A percentile compares a stretch with the other conserved stretches of the same genome.
Conservation (phyloP, 2,888 invertebrate species). For the Rhagium mordax region DNA sequence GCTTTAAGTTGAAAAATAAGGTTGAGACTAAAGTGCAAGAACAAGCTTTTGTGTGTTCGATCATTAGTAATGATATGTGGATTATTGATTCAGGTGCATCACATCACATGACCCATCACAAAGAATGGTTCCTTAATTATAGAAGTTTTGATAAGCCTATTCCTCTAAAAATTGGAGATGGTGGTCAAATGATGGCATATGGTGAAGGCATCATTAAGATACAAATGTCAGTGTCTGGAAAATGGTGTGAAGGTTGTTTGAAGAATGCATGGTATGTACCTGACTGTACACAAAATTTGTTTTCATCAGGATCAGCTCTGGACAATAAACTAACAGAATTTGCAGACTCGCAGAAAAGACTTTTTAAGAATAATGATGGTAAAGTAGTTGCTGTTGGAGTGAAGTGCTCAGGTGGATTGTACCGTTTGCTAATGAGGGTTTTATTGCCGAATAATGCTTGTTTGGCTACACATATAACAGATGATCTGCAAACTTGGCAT, state of each 20-base stretch:
- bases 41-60: neutral
- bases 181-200: slow-evolving; percentile 18
- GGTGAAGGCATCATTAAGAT: slow-evolving; percentile 23
- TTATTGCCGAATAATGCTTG: too few species aligned
- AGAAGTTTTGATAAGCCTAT: neutral
- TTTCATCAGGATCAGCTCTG: slow-evolving; percentile 5
- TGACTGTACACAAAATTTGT: slow-evolving; percentile 11
- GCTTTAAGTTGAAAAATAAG: neutral
- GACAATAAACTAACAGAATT: slow-evolving; percentile 10
- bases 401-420: neutral
- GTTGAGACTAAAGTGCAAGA: neutral
- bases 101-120: slow-evolving; percentile 22
- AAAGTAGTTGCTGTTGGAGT: too few species aligned
- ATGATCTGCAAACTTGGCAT: too few species aligned
- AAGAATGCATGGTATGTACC: slow-evolving; percentile 21
- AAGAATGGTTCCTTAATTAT: slow-evolving; percentile 6
- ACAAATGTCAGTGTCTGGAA: slow-evolving; percentile 14
- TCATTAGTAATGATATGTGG: slow-evolving; percentile 7
- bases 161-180: slow-evolving; percentile 7
- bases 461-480: too few species aligned
- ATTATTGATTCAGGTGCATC: slow-evolving; percentile 25
- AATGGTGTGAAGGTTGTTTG: slow-evolving; percentile 9
- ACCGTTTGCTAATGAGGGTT: neutral
- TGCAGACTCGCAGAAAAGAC: slow-evolving; percentile 7
- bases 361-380: too few species aligned